Evolutionary conservation across 1,140 invertebrate species (phyloP), one percentile per base, ranked within the genome.

Genomic region (Sminthurinus signatus): DNA sequence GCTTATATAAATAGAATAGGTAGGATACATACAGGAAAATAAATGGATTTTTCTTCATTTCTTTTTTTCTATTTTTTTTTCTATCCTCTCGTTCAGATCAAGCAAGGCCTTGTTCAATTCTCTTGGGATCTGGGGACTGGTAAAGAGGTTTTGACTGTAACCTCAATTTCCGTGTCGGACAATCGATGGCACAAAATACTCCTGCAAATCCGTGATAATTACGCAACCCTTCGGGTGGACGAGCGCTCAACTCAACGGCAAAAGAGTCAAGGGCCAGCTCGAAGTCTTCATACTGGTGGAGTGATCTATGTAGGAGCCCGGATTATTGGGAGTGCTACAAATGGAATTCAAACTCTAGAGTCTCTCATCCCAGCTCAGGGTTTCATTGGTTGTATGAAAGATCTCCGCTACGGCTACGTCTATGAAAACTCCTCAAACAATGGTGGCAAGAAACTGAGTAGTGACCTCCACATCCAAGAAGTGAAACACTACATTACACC

Each of bases 301-400:
- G 62, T 67, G 8, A 50, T 69, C 21, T 68, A 67, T 43, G 67
- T 72, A 43, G 70, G 70, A 23, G 61, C 70, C 0, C 51, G 57
- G 32, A 66, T 72, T 25, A 69, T 72, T 28, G 70, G 70, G 5
- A 36, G 52, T 43, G 43, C 44, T 14, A 55, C 48, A 4, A 62
- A 36, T 28, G n/a, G n/a, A n/a, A n/a, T n/a, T n/a, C 14, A 23
- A 2, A 67, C 60, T 15, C 39, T 69, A 12, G 70, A 72, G 28
- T 69, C 52, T 46, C 23, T 68, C 5, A 69, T 74, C 64, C 59
- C 69, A 70, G 23, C 73, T 75, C 67, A 69, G 36, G 91, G 93
- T 1, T 94, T 94, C 74, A 80, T 89, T 60, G 93, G 93, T 1
- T 97, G 94, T 73, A 87, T 97, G 82, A 88, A 92, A 58, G 89